Base-by-base conservation (phyloP, 2,113 vertebrate genomes). In the Syrmaticus mikado region DNA sequence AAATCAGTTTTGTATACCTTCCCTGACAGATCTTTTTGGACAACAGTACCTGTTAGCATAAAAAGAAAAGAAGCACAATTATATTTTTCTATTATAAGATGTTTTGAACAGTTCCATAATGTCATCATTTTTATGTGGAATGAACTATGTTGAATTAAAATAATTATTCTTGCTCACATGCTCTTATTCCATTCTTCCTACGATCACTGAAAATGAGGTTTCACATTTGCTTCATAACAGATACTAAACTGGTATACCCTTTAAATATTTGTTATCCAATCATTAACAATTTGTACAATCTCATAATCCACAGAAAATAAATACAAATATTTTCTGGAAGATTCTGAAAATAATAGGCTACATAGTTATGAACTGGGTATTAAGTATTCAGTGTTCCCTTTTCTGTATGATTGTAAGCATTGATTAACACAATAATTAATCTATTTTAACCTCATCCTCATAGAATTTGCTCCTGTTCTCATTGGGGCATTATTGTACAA, bases 11-110 rank as follows among this genome's bases (percentile, higher is more conserved):
- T 88, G 38, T 93, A 43, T 77, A 84, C 40, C 96, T 90, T n/a
- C 57, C 85, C 79, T 92, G 53, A 52, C 55, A 87, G 85, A n/a
- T 18, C 61, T 90, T 89, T 66, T 36, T 85, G 67, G 73, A 64
- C 8, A 38, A 85, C 10, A 25, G 55, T 64, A 86, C 58, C 89
- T 95, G 58, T 61, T 82, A 88, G 30, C 80, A 74, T 62, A 70
- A 93, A 91, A 93, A 91, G 27, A 85, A 79, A 95, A 76, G 48
- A 61, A 95, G 28, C 21, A 60, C 65, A n/a, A 80, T 93, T 95
- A 86, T 84, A 72, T 76, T 92, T 94, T 64, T 30, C n/a, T 82
- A 27, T 92, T 94, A 83, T 72, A 65, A 21, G 30, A 82, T 95
- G 30, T 85, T 95, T 64, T 94, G 45, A 96, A 85, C 53, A 85